These are phyloP conservation scores for Alloplasta piceator DNA, from an alignment of 2,888 invertebrate genomes.

Conservation along the genomic window DNA sequence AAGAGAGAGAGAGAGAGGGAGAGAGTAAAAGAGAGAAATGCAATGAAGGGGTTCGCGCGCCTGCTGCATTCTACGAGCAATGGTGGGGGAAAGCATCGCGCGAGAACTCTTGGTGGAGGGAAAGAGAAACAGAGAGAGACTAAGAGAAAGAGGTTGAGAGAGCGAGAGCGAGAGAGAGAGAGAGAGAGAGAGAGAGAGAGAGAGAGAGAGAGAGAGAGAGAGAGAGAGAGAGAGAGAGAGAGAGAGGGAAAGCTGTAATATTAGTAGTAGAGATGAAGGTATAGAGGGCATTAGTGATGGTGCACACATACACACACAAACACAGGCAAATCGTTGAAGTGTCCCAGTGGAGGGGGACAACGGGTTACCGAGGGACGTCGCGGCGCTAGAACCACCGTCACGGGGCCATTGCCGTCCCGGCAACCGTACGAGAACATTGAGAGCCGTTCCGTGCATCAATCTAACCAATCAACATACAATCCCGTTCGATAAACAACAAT, in stretches of 20 bases:
- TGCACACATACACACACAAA: conserved; percentile 63
- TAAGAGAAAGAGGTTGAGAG: too few species aligned
- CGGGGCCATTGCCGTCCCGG: conserved; percentile 81
- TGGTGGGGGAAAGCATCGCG: conserved; percentile 49
- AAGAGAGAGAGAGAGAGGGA: conserved; percentile 32
- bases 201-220: conserved; percentile 10
- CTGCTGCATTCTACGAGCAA: conserved; percentile 13
- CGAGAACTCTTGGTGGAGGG: conserved; percentile 33
- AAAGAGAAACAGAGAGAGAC: conserved; percentile 34
- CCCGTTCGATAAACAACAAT: too few species aligned
- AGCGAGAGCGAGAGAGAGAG: conserved; percentile 11
- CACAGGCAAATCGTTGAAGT: conserved; percentile 5
- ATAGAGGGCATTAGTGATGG: conserved; percentile 58
- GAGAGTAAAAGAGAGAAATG: not conserved
- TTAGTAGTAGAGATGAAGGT: conserved; percentile 25
- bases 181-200: conserved; percentile 1
- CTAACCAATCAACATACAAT: too few species aligned
- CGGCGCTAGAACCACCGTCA: conserved; percentile 76
- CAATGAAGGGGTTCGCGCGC: conserved; percentile 32
- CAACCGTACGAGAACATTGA: conserved; percentile 75
- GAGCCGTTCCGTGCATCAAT: conserved; percentile 23
- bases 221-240: conserved; percentile 31
- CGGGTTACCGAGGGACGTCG: conserved; percentile 76
- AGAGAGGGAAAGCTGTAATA: not conserved
- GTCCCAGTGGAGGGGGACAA: conserved; percentile 66